These are phyloP conservation scores for Rhagonycha lutea DNA, from an alignment of 2,888 invertebrate species.

Conservation along the genomic window DNA sequence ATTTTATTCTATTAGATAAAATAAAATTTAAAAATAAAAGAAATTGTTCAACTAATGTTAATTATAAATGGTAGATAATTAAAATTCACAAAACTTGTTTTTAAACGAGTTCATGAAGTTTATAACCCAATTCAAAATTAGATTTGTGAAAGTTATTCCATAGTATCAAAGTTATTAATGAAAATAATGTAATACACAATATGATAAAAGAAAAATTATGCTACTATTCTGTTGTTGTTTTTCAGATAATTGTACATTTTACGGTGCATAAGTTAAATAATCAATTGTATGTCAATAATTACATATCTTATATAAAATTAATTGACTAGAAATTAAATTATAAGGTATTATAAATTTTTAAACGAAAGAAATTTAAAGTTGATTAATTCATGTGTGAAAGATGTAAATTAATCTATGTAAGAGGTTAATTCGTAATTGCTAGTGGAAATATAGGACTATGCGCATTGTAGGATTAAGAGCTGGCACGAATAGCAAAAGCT, in stretches of 20 bases:
- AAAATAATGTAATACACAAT: no score
- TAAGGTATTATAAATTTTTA: background rate
- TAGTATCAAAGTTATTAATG: background rate
- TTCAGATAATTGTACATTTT: background rate
- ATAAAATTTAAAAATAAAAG: background rate
- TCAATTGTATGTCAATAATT: background rate
- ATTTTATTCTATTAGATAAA: background rate
- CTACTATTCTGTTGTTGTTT: background rate
- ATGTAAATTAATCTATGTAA: no score
- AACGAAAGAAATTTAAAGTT: no score
- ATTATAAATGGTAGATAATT: background rate
- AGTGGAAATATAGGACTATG: no score
- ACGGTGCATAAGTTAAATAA: background rate
- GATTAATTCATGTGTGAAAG: no score
- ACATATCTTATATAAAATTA: background rate
- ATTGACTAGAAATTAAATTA: background rate
- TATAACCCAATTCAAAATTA: background rate
- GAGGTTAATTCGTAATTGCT: no score
- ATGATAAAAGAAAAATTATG: no score
- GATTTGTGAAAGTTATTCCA: background rate
- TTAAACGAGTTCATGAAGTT: background rate
- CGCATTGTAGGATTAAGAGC: no score
- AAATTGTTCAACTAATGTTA: background rate
- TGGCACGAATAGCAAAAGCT: no score
- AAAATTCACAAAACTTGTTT: background rate